Percentiles rank a stretch among this genome's conserved stretches.
Conservation (phyloP, 2,888 invertebrate species). For the Cosmia pyralina region DNA sequence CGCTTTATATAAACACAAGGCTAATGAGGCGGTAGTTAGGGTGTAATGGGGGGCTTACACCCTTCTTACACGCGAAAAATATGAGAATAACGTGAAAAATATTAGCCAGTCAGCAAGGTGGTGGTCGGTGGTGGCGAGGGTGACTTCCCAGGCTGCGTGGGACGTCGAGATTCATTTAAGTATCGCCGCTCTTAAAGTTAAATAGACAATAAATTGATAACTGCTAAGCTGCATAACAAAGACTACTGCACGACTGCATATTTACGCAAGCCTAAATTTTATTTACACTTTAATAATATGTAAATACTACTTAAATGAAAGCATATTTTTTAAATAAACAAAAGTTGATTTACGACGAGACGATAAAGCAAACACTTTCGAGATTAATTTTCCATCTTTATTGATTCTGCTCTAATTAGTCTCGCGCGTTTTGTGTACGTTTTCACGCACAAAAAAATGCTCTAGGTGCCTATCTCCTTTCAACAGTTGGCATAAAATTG, state of each 20-base stretch:
- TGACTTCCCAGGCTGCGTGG: neutral
- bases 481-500: conserved; percentile 60
- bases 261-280: conserved; percentile 3
- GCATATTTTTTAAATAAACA: conserved; percentile 18
- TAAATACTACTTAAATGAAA: conserved; percentile 17
- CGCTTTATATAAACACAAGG: too few species aligned
- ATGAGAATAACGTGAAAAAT: neutral
- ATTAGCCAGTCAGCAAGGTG: neutral
- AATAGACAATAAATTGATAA: conserved; percentile 1
- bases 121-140: too few species aligned
- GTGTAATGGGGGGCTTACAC: too few species aligned
- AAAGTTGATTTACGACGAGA: conserved; percentile 15
- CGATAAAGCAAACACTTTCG: conserved; percentile 34
- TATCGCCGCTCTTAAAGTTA: neutral
- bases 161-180: neutral
- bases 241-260: neutral
- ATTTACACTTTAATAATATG: conserved; percentile 2
- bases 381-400: conserved; percentile 33
- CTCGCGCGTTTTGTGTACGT: conserved; percentile 44
- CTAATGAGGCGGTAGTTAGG: too few species aligned
- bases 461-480: conserved; percentile 55
- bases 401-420: conserved; percentile 50
- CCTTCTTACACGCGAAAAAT: neutral
- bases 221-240: neutral
- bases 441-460: conserved; percentile 51